Base-by-base conservation (phyloP, 2,888 invertebrate species). In the Tanypteryx hageni region DNA sequence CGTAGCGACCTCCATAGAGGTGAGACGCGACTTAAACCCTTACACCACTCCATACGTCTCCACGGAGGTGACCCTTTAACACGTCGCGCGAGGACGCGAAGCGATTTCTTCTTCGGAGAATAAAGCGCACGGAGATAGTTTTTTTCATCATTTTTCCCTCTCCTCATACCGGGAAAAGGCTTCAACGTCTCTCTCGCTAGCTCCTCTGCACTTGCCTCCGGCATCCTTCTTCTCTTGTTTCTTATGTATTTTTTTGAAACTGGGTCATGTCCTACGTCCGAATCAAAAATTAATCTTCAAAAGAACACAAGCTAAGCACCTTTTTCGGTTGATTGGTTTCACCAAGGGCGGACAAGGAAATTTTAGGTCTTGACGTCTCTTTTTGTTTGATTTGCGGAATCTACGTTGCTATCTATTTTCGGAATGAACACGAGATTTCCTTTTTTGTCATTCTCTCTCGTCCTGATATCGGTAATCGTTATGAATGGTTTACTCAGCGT, bases 311-410 rank as follows among this genome's bases (percentile, higher is more conserved):
- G n/a, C 56, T 83, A 44, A 89, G 89, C 56, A 89, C 44, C 61
- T 27, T 56, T 68, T 89, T 64, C 61, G 64, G 64, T 89, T 89
- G 89, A 89, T 89, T 89, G 89, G 89, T 89, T 89, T 89, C 64
- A 89, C n/a, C 89, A 44, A 64, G n/a, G 44, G n/a, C n/a, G 64
- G 44, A 64, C 18, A n/a, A 64, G n/a, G 27, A 31, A 86, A 22
- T 89, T 86, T 57, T 59, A 13, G 44, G 61, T 89, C 56, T 31
- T 27, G 11, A 10, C 13, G 76, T 31, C 5, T 5, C n/a, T 61
- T 56, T 64, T 89, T 27, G n/a, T 64, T 64, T 31, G 61, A 31
- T n/a, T 68, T 27, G 89, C 7, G 11, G 68, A 16, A 44, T 44
- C 64, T 31, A 64, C 18, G 64, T 44, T 64, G 16, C 59, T 5